phyloP scores from a whole-genome alignment of 2,797 vertebrate genomes.

The Paguma larvata region DNA sequence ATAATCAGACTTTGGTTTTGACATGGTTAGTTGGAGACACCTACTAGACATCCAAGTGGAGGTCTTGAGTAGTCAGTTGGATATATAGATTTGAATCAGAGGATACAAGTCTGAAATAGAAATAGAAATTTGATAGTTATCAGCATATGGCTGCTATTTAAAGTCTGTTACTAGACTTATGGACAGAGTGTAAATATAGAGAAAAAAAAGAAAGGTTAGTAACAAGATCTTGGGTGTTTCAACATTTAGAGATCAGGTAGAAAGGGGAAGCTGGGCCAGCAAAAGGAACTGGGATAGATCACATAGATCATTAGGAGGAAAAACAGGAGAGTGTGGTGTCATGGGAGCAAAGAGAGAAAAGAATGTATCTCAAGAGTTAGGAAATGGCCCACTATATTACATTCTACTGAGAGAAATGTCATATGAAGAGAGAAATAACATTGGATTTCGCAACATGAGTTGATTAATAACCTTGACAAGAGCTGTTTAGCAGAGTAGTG shows the following conservation, averaged over 20 bases:
- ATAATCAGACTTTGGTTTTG: neutral
- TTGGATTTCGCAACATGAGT: neutral
- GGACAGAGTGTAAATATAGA: neutral
- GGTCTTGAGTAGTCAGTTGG: neutral
- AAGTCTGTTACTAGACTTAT: constrained; percentile 19
- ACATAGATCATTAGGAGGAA: neutral
- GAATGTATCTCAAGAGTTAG: neutral
- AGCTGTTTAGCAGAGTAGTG: neutral
- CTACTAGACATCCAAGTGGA: constrained; percentile 8
- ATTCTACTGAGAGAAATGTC: neutral
- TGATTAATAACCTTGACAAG: constrained; percentile 20
- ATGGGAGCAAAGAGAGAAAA: constrained; percentile 10
- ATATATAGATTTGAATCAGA: neutral
- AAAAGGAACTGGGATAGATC: neutral
- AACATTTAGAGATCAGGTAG: constrained; percentile 2
- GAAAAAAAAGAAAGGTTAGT: neutral
- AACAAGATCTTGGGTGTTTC: neutral
- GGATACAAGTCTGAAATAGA: neutral
- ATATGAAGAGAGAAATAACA: neutral
- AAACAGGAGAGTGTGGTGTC: neutral
- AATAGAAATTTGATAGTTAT: constrained; percentile 24
- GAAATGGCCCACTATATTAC: neutral
- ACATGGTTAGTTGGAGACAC: neutral
- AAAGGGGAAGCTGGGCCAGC: neutral
- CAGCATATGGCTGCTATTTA: neutral